These are phyloP conservation scores for Condylura cristata DNA, from an alignment of 2,113 vertebrate genomes.

Conservation along the genomic window DNA sequence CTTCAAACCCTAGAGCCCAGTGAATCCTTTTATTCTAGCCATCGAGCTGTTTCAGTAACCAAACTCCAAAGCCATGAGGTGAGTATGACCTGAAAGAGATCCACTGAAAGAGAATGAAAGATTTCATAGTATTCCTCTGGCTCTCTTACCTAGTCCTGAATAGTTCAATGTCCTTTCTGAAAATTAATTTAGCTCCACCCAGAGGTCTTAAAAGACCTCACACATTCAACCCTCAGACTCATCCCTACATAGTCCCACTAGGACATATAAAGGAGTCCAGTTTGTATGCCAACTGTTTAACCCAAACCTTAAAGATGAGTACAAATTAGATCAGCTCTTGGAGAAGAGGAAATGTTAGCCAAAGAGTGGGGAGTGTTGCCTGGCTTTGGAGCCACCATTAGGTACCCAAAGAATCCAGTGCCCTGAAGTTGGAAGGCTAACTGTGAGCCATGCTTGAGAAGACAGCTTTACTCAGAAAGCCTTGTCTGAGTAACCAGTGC, in stretches of 20 bases:
- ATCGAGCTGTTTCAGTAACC: neutral
- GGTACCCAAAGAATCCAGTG: neutral
- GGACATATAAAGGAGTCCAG: neutral
- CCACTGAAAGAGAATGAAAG: neutral
- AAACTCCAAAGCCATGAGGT: neutral
- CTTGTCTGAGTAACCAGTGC: neutral
- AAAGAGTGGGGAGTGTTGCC: neutral
- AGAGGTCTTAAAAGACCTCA: neutral
- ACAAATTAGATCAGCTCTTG: neutral
- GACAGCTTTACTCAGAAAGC: neutral
- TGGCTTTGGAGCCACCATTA: neutral
- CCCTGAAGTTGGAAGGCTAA: neutral
- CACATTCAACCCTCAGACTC: neutral
- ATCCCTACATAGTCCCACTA: neutral
- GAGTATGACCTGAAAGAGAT: neutral
- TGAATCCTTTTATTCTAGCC: neutral
- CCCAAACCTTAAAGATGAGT: neutral
- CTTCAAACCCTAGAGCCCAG: neutral
- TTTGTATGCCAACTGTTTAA: neutral
- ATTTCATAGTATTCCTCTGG: neutral
- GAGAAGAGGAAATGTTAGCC: neutral
- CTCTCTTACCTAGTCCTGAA: neutral
- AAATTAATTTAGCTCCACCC: neutral
- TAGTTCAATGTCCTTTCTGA: neutral
- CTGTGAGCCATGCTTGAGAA: neutral